Percentiles rank a stretch among this genome's conserved stretches.
Conservation (phyloP, 2,113 vertebrate species). For the Eupsittula cactorum region DNA sequence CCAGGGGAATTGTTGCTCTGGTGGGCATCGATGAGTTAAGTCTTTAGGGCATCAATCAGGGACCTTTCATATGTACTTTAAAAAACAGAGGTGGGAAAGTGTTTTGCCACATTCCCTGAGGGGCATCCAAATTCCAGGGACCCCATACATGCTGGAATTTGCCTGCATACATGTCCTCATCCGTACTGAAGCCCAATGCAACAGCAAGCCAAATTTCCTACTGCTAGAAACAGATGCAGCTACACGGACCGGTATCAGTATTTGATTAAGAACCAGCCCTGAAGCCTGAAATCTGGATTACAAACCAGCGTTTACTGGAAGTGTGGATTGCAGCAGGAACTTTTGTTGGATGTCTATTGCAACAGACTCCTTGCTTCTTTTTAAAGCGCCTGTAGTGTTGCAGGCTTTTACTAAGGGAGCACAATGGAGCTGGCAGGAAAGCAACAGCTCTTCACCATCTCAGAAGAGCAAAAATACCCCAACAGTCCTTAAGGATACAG, state of each 20-base stretch:
- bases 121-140: not conserved
- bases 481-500: conserved; percentile 26
- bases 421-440: conserved; percentile 52
- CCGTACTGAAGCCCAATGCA: not conserved
- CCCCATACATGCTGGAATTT: not conserved
- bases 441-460: conserved; percentile 5
- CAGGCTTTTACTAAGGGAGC: conserved; percentile 8
- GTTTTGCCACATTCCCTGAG: not conserved
- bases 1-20: not conserved
- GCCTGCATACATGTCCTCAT: not conserved
- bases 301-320: conserved; percentile 44
- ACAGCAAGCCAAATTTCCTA: not conserved
- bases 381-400: conserved; percentile 33
- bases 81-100: not conserved
- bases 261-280: conserved; percentile 9
- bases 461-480: not conserved
- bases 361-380: conserved; percentile 29
- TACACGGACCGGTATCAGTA: conserved; percentile 1
- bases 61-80: not conserved
- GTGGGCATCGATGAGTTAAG: not conserved
- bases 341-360: conserved; percentile 44
- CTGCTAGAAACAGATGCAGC: not conserved
- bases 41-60: not conserved
- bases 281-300: conserved; percentile 45
- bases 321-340: not conserved